Base-by-base conservation (phyloP, 2,797 vertebrate genomes). In the Synanceia verrucosa region DNA sequence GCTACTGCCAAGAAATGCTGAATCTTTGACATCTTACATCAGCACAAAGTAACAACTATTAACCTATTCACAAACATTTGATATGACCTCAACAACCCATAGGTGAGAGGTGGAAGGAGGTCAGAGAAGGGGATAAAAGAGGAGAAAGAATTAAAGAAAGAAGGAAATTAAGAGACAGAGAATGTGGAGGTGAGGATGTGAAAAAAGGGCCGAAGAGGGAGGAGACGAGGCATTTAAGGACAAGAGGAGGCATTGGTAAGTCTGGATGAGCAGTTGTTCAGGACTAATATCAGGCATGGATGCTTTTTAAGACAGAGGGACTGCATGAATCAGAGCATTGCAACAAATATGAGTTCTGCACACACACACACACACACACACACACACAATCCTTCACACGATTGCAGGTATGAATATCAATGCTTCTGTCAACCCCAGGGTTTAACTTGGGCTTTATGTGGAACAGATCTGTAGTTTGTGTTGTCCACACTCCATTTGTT, bases 251-350 rank as follows among this genome's bases (percentile, higher is more conserved):
- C 8, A 14, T 26, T 37, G 21, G 23, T n/a, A 56, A 71, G 48
- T 47, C 29, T 3, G 13, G 66, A 58, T 11, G 14, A 29, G 73
- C 14, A 61, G 62, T 50, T 76, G 60, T 48, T 50, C 28, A 70
- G 26, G 47, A 73, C 50, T 55, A 88, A 88, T 87, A 85, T 83
- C 70, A 80, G 70, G 79, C 82, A 76, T 84, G 86, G 63, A 48
- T 82, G 75, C 61, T 46, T 84, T 71, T 70, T 44, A 67, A 86
- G 76, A 68, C 56, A 16, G 24, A 71, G 10, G 46, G 46, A 55
- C 60, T 60, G 58, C 46, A 68, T 2, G 34, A 84, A 85, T 80
- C 59, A 44, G 53, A 85, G 72, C 46, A 4, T 37, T 72, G n/a
- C 59, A 6, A 70, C 68, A 60, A 71, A 80, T 73, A 56, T 64